Evolutionary conservation across 2,888 invertebrate species (phyloP).

Genomic region (Watsonalla cultraria): DNA sequence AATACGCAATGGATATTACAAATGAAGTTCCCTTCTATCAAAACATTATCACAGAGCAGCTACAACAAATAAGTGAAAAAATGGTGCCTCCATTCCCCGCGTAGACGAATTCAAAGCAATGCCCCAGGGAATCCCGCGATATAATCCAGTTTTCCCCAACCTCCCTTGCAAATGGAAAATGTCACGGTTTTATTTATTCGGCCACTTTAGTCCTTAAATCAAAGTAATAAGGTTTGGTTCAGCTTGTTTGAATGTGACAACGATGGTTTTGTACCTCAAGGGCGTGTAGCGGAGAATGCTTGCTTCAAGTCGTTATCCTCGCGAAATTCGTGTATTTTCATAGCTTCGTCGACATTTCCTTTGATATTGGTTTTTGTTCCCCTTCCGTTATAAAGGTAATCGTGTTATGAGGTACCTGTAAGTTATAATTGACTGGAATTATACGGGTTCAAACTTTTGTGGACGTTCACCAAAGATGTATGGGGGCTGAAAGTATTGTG

Average conservation of each 20-base stretch:
- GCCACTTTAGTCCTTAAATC: conserved; percentile 15
- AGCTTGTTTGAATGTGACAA: neutral
- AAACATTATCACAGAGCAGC: neutral
- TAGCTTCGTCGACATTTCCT: neutral
- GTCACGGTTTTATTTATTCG: conserved; percentile 21
- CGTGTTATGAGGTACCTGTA: no score
- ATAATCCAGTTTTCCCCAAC: conserved; percentile 66
- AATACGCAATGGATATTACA: no score
- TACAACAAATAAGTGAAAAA: neutral
- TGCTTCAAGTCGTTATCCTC: neutral
- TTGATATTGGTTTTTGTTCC: neutral
- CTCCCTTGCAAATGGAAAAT: conserved; percentile 48
- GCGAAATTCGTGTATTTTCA: neutral
- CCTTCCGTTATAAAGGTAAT: no score
- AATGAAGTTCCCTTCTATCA: neutral
- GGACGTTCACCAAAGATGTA: no score
- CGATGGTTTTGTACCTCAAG: neutral
- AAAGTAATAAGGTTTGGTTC: conserved; percentile 9
- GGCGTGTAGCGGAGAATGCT: neutral
- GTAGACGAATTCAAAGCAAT: conserved; percentile 5
- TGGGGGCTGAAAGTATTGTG: no score
- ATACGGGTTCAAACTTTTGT: no score
- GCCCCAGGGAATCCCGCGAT: conserved; percentile 42
- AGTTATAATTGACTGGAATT: no score
- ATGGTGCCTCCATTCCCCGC: neutral